Conservation (phyloP, 1,140 invertebrate species). For the Bombus superbus region DNA sequence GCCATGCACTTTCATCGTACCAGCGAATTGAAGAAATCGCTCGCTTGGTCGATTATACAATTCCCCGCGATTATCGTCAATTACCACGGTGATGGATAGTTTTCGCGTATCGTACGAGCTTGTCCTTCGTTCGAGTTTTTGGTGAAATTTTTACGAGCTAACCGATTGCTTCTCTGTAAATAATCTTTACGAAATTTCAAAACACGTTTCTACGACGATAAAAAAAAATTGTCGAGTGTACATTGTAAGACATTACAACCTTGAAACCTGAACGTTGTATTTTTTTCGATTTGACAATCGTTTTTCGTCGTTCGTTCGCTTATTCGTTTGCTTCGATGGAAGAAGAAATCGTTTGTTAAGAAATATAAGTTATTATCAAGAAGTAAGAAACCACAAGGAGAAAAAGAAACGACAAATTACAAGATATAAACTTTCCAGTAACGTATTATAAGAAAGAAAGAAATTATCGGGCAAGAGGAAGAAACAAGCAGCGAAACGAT, state of each 20-base stretch:
- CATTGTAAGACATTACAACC: background rate
- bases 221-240: background rate
- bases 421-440: too few relatives aligned
- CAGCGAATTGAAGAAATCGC: constrained; percentile 11
- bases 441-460: too few relatives aligned
- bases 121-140: background rate
- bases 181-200: background rate
- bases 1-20: background rate
- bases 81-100: background rate
- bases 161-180: background rate
- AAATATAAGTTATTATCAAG: too few relatives aligned
- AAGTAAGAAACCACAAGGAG: too few relatives aligned
- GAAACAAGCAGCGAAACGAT: too few relatives aligned
- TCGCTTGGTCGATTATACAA: constrained; percentile 26
- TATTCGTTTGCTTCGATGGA: too few relatives aligned
- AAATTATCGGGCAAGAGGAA: too few relatives aligned
- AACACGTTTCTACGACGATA: background rate
- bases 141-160: background rate
- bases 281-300: too few relatives aligned
- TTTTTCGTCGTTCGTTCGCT: too few relatives aligned
- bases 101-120: background rate
- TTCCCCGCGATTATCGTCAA: constrained; percentile 30
- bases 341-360: too few relatives aligned
- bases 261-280: background rate
- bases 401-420: too few relatives aligned